A percentile compares a stretch with the other conserved stretches of the same genome.
These are phyloP conservation scores for Circaetus cinerascens DNA, from an alignment of 2,113 vertebrate species.

Conservation along the genomic window DNA sequence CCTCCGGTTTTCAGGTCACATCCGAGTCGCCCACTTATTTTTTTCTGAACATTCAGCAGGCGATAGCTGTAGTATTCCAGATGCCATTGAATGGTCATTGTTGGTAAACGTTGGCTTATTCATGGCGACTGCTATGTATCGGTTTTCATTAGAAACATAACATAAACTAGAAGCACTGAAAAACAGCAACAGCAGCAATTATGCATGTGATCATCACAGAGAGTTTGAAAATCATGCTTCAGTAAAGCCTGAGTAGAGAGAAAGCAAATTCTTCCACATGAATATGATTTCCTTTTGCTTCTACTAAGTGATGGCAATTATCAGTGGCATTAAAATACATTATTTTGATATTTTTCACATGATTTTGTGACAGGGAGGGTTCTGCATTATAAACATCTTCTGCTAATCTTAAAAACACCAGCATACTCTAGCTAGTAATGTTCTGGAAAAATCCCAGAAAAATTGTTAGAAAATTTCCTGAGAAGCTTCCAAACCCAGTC, in stretches of 20 bases:
- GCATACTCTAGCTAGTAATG: background rate
- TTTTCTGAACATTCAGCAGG: background rate
- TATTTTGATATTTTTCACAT: background rate
- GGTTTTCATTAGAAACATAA: background rate
- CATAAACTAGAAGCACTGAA: background rate
- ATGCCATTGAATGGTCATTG: background rate
- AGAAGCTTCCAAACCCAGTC: background rate
- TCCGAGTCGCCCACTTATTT: fast-evolving
- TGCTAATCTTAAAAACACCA: background rate
- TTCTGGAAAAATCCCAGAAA: background rate
- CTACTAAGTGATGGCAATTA: background rate
- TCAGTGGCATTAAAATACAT: background rate
- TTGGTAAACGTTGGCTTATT: background rate
- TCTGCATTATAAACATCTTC: background rate
- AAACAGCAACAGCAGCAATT: background rate
- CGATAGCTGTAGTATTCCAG: fast-evolving
- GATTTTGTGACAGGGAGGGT: background rate
- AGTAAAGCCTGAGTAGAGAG: background rate
- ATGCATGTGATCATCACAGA: background rate
- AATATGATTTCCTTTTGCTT: background rate
- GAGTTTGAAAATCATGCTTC: background rate
- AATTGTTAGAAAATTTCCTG: background rate
- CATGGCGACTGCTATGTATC: fast-evolving
- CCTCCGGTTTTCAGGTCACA: background rate
- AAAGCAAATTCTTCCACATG: background rate